Base-by-base conservation (phyloP, 2,888 invertebrate species). In the Eurytoma californica region DNA sequence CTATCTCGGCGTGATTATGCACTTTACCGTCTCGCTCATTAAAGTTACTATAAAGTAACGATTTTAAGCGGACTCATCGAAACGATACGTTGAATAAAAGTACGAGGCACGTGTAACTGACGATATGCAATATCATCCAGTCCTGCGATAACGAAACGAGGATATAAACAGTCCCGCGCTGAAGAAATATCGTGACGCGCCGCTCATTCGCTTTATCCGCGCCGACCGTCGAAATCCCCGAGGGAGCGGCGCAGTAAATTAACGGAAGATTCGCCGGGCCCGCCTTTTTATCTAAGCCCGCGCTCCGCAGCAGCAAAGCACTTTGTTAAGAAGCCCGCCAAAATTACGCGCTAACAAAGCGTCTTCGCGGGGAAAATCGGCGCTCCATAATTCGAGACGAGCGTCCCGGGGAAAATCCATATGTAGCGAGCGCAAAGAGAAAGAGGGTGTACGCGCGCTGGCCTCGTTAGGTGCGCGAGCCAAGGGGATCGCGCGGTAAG, bases 401-500 rank as follows among this genome's bases (percentile, higher is more conserved):
- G 4, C 39, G 39, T 4, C 39, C 39, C 53, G 3, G n/a, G 14
- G 53, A 53, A n/a, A 53, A 53, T 53, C 53, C 14, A n/a, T n/a
- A n/a, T 53, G 53, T 0, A 3, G 53, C 53, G n/a, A 13, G 14
- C 13, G 14, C 7, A 14, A 53, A 14, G n/a, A 14, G n/a, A 7
- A 3, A 9, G 53, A 53, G 14, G 53, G n/a, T 0, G n/a, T n/a
- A 9, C 14, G 53, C 53, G 63, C 63, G 13, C 47, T 79, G 65
- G 66, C 79, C 79, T 79, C 79, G 65, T 79, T 79, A 70, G 70
- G 75, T 70, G 65, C 30, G 53, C 74, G 65, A 57, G 67, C 57
- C 77, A 72, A 66, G 14, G 63, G 58, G 39, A 58, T 53, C 57
- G 55, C 28, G 2, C 3, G 39, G 39, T 24, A 49, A 14, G 24